Conservation (phyloP, 1,140 invertebrate species). For the Leptinotarsa defecta region DNA sequence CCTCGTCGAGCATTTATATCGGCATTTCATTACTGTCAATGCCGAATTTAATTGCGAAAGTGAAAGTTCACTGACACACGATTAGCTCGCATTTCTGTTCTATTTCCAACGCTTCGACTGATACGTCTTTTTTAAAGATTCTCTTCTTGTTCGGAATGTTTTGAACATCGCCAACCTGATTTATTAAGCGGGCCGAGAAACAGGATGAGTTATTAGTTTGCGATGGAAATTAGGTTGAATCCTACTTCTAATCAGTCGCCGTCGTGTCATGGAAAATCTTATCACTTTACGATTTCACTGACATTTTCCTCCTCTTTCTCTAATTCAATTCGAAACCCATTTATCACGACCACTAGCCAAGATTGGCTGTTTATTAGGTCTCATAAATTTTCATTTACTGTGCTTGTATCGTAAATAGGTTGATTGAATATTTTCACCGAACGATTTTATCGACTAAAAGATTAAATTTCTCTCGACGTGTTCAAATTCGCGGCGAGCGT, state of each 20-base stretch:
- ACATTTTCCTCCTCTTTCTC: background rate
- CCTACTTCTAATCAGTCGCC: too few species aligned
- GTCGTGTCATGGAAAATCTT: too few species aligned
- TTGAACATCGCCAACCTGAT: too few species aligned
- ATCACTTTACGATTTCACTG: too few species aligned
- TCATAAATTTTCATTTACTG: constrained; percentile 5
- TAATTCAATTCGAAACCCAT: background rate
- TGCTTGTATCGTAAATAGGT: constrained; percentile 2
- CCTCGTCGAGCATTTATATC: background rate
- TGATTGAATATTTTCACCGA: background rate
- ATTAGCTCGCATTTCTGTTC: background rate
- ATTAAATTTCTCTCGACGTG: background rate
- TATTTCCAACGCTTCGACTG: background rate
- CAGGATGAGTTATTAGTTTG: too few species aligned
- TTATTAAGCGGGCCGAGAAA: too few species aligned
- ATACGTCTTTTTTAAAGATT: background rate
- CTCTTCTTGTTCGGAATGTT: background rate
- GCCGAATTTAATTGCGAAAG: constrained; percentile 8
- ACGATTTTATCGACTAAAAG: constrained; percentile 4
- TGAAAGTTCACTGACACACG: background rate
- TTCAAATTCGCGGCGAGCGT: background rate
- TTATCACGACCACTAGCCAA: background rate
- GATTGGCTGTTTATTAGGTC: background rate
- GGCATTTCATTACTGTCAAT: background rate
- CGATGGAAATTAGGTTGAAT: too few species aligned